A percentile compares a stretch with the other conserved stretches of the same genome.
These are phyloP conservation scores for Leptopilina syphax DNA, from an alignment of 2,888 invertebrate species.

Conservation along the genomic window DNA sequence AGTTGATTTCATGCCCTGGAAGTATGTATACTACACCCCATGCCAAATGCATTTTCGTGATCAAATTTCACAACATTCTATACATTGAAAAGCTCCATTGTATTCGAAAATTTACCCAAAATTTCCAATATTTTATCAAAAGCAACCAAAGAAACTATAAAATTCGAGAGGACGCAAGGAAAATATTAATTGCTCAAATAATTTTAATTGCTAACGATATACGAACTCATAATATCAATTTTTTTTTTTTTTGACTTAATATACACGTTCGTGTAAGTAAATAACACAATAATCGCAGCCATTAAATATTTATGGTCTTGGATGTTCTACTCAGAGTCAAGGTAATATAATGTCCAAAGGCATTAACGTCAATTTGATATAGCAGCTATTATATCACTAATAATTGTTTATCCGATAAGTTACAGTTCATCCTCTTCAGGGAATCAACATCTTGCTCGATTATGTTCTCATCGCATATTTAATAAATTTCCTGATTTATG, in stretches of 20 bases:
- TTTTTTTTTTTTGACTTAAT: no score
- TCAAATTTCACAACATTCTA: slow-evolving; percentile 22
- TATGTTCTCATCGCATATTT: slow-evolving; percentile 3
- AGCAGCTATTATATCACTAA: slow-evolving; percentile 3
- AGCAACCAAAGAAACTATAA: no score
- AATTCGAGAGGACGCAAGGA: no score
- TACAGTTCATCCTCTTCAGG: neutral
- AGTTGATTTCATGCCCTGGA: slow-evolving; percentile 25
- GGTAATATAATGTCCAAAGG: neutral
- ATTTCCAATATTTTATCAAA: neutral
- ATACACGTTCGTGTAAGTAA: neutral
- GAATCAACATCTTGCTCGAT: slow-evolving; percentile 14
- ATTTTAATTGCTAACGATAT: no score
- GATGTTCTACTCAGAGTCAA: no score
- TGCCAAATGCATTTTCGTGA: slow-evolving; percentile 13
- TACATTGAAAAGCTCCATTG: slow-evolving; percentile 17
- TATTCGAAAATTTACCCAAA: neutral
- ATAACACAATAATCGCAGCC: neutral
- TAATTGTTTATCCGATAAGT: slow-evolving; percentile 24
- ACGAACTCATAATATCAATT: no score
- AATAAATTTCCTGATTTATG: no score
- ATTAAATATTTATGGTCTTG: slow-evolving; percentile 12
- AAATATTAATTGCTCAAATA: no score
- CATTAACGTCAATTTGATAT: neutral
- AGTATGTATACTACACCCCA: slow-evolving; percentile 3